A percentile compares a stretch with the other conserved stretches of the same genome.
Conservation (phyloP, 92 coral and sea anemone genomes). For the Siderastrea siderea region DNA sequence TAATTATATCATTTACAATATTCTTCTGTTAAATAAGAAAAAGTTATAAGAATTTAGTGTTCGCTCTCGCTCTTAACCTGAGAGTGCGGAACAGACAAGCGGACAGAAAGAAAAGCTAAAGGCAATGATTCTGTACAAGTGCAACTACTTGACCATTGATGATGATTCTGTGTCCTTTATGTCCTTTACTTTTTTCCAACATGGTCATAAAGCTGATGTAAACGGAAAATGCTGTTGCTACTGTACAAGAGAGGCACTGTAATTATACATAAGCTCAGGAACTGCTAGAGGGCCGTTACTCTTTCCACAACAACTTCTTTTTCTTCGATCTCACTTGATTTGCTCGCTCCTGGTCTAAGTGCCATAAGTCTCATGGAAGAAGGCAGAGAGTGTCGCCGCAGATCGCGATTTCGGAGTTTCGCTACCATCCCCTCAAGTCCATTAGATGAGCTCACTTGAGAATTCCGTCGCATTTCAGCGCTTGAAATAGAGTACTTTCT, state of each 20-base stretch:
- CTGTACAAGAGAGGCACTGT: too few relatives aligned
- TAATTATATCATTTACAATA: not conserved
- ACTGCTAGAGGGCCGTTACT: conserved; percentile 24
- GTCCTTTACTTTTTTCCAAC: too few relatives aligned
- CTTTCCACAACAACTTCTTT: conserved; percentile 33
- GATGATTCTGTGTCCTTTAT: too few relatives aligned
- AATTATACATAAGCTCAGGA: not conserved
- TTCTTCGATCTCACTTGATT: not conserved
- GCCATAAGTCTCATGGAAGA: conserved; percentile 42
- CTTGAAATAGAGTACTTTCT: conserved; percentile 36
- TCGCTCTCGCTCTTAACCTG: too few relatives aligned
- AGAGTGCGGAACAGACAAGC: too few relatives aligned
- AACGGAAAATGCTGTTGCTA: not conserved
- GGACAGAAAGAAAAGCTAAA: too few relatives aligned
- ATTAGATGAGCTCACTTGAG: conserved; percentile 46
- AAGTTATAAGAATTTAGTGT: not conserved
- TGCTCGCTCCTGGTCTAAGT: not conserved
- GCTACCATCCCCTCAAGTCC: conserved; percentile 54
- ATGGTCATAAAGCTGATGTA: not conserved
- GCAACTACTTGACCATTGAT: too few relatives aligned
- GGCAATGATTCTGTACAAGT: too few relatives aligned
- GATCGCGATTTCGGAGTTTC: conserved; percentile 38
- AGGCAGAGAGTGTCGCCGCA: conserved; percentile 52
- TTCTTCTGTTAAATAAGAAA: not conserved
- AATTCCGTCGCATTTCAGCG: conserved; percentile 47